Evolutionary conservation across 2,797 vertebrate species (phyloP).

Genomic region (Scolopax bukidnonensis): DNA sequence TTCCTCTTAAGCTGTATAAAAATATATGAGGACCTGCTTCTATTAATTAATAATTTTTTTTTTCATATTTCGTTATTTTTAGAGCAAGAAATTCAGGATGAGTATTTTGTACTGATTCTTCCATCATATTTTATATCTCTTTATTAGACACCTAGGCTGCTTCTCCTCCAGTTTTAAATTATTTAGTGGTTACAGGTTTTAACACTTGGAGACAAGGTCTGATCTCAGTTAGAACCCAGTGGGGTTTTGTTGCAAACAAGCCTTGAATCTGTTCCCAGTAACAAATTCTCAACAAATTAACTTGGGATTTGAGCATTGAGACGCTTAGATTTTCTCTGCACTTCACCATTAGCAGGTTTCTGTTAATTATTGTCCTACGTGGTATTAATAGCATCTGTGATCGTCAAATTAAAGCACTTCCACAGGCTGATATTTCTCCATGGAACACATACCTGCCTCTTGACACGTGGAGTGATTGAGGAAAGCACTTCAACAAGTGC

Average conservation of each 20-base stretch:
- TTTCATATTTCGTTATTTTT: fast-evolving
- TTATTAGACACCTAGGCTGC: background rate
- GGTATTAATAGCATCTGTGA: background rate
- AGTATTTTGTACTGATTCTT: background rate
- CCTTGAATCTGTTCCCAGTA: background rate
- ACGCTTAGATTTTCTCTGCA: fast-evolving
- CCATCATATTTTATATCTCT: background rate
- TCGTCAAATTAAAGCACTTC: background rate
- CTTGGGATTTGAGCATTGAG: background rate
- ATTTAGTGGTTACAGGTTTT: background rate
- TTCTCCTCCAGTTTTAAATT: background rate
- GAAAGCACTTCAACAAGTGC: background rate
- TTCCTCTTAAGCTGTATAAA: background rate
- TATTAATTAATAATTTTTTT: background rate
- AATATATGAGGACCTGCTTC: background rate
- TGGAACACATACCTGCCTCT: background rate
- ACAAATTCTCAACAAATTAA: background rate
- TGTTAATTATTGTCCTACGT: background rate
- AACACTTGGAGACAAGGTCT: background rate
- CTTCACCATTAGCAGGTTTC: fast-evolving
- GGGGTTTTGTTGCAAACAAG: background rate
- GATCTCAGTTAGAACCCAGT: background rate
- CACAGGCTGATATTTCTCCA: background rate
- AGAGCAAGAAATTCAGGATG: background rate
- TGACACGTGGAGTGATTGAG: fast-evolving